These are phyloP conservation scores for Sialia sialis DNA, from an alignment of 2,113 vertebrate species.

Conservation along the genomic window DNA sequence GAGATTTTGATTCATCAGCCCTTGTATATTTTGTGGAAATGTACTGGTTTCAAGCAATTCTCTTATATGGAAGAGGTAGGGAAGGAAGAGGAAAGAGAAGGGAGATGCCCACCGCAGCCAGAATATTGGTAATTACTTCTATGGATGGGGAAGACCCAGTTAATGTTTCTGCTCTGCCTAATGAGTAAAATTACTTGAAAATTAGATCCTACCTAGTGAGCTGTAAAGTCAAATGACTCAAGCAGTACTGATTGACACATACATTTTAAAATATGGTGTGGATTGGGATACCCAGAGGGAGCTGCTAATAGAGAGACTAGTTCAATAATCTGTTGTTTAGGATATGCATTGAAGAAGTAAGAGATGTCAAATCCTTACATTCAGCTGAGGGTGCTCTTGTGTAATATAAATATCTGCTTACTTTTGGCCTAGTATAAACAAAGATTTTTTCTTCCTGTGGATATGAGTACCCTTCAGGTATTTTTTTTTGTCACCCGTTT, in stretches of 20 bases:
- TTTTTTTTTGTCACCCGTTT: not conserved
- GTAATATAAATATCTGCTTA: not conserved
- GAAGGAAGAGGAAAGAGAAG: not conserved
- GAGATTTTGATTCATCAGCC: not conserved
- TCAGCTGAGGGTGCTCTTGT: not conserved
- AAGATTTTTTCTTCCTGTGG: not conserved
- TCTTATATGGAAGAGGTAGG: not conserved
- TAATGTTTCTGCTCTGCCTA: not conserved
- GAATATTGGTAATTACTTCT: not conserved
- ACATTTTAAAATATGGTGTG: not conserved
- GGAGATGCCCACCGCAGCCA: not conserved
- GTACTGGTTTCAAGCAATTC: not conserved
- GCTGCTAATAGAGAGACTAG: not conserved
- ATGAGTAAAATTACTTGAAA: not conserved
- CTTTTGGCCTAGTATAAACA: not conserved
- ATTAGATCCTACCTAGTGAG: not conserved
- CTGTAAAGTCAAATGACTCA: not conserved
- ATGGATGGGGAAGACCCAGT: not conserved
- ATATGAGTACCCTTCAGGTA: not conserved
- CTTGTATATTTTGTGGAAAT: not conserved
- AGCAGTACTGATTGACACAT: not conserved
- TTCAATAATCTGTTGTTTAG: not conserved
- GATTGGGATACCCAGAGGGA: not conserved
- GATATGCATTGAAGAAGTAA: not conserved
- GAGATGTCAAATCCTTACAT: not conserved